phyloP scores from a whole-genome alignment of 2,888 invertebrate species.

The Oeneis ivallda region DNA sequence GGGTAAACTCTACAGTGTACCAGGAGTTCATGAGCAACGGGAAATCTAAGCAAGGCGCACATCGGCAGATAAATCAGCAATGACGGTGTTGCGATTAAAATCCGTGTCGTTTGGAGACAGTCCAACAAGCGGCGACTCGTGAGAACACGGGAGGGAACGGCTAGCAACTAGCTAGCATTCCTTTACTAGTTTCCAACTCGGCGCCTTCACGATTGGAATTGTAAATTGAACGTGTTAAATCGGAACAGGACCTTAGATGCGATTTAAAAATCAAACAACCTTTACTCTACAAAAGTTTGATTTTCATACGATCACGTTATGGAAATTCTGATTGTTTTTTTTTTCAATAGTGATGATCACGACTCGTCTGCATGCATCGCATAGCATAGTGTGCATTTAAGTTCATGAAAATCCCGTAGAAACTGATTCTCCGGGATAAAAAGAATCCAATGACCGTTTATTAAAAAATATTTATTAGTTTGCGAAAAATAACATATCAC shows the following conservation, averaged over 20 bases:
- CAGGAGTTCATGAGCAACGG: conserved; percentile 32
- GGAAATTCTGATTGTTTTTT: too few species aligned
- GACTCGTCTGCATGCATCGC: too few species aligned
- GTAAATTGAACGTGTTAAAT: conserved; percentile 39
- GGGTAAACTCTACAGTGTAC: conserved; percentile 11
- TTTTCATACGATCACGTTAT: too few species aligned
- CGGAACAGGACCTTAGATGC: conserved; percentile 26
- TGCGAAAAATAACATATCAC: too few species aligned
- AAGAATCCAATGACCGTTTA: not conserved
- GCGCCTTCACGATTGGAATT: conserved; percentile 39
- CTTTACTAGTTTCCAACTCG: conserved; percentile 44
- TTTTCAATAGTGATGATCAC: not conserved
- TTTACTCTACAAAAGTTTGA: not conserved
- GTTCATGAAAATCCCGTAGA: too few species aligned
- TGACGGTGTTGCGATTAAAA: conserved; percentile 70
- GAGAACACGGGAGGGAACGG: conserved; percentile 63
- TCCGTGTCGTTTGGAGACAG: conserved; percentile 63
- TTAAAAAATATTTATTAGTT: too few species aligned
- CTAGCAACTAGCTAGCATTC: conserved; percentile 48
- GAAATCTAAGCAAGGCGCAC: conserved; percentile 35
- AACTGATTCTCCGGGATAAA: too few species aligned
- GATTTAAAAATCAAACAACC: conserved; percentile 9
- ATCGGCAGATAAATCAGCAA: conserved; percentile 64
- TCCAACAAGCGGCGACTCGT: conserved; percentile 63
- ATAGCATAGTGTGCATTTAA: too few species aligned